Evolutionary conservation across 2,113 vertebrate species (phyloP), one percentile per base, ranked within the genome.

Genomic region (Pygoscelis adeliae): DNA sequence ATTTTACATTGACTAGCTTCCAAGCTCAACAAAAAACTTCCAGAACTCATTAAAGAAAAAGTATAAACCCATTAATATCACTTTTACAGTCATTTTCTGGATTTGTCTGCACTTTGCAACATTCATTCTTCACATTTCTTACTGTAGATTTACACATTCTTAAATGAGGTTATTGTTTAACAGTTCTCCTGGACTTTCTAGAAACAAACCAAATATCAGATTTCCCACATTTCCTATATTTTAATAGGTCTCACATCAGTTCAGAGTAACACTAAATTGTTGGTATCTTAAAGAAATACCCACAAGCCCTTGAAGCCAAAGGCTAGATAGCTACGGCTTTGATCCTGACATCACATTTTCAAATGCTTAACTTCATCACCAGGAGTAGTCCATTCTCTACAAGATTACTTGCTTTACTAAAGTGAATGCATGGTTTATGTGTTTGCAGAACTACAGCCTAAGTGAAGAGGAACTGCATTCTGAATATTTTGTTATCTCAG

Each of bases 401-500:
- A 67, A 30, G 27, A 73, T 8, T 89, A 71, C 30, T 38, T 61
- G 46, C 49, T 95, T 94, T 56, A 79, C n/a, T 66, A 0, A 79
- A 81, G 30, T n/a, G 50, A 94, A 77, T n/a, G 53, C 15, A 46
- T 8, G 7, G 44, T 49, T 70, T 79, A 25, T 25, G 46, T 44
- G 73, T 36, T 79, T 85, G 62, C 49, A 90, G 70, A 95, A 79
- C 73, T 81, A 70, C 3, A 2, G 61, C 26, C 47, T 30, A 93
- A 93, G 73, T 34, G 78, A 93, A 90, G 52, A 92, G 77, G 61
- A 95, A 95, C 53, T 49, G 49, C 81, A 89, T 77, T 87, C 70
- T 29, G 70, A 96, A 8, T 85, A 84, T 79, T 89, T 81, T 93
- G 92, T 97, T 96, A 97, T 97, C 94, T 93, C 96, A 40, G 58